phyloP scores from a whole-genome alignment of 1,140 invertebrate genomes.

The Leptopilina boulardi region DNA sequence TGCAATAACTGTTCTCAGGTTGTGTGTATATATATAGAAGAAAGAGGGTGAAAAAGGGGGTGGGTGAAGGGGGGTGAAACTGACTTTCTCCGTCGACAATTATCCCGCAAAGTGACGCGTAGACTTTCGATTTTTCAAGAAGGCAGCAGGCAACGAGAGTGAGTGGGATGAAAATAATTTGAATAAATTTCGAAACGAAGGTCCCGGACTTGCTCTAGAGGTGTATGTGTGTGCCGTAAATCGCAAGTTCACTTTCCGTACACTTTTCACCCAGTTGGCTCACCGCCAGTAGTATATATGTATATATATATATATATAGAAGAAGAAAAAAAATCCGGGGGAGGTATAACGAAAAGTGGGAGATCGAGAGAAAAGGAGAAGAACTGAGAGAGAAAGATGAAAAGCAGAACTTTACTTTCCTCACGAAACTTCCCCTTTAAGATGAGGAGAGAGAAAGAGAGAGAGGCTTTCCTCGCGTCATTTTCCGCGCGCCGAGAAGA shows the following conservation, averaged over 20 bases:
- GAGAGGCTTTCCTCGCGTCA: constrained; percentile 54
- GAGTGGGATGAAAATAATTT: constrained; percentile 61
- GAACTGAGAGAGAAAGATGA: constrained; percentile 46
- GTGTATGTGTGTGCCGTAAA: constrained; percentile 69
- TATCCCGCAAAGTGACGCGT: constrained; percentile 51
- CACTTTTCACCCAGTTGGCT: constrained; percentile 76
- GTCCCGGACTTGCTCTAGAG: constrained; percentile 43
- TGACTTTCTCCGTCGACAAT: constrained; percentile 65
- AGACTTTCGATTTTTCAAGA: constrained; percentile 63
- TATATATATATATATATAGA: no score
- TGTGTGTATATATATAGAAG: no score
- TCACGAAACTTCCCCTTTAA: constrained; percentile 75
- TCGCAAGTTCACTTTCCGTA: constrained; percentile 72
- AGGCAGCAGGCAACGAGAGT: constrained; percentile 50
- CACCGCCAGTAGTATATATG: constrained; percentile 67
- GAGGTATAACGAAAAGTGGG: constrained; percentile 37
- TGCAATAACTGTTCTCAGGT: constrained; percentile 16
- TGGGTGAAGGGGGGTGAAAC: constrained; percentile 43
- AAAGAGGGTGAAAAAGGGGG: constrained; percentile 27
- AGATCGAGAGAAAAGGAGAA: constrained; percentile 46
- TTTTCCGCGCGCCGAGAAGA: constrained; percentile 61
- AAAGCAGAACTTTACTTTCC: constrained; percentile 66
- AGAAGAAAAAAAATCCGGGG: constrained; percentile 43
- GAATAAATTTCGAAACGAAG: constrained; percentile 70
- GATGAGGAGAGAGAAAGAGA: constrained; percentile 40